Base-by-base conservation (phyloP, 2,797 vertebrate genomes). In the Alectoris magna region DNA sequence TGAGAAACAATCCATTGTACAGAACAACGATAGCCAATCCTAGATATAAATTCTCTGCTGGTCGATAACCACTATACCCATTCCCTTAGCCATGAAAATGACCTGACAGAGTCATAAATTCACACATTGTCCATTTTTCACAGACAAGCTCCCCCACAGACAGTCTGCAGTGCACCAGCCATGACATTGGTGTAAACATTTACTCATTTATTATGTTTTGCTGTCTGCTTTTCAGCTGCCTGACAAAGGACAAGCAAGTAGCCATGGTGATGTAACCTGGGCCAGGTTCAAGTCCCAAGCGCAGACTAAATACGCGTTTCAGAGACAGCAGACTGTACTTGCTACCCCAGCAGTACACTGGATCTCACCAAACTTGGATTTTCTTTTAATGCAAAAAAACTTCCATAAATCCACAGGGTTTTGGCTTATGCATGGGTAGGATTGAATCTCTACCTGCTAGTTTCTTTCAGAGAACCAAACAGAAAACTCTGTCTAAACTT, bases 51-150 rank as follows among this genome's bases (percentile, higher is more conserved):
- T 98, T 96, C 96, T 97, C 85, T 29, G 46, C 96, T 97, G 97
- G 97, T 98, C 98, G 97, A 98, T 98, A 98, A 97, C 97, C 97
- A 98, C 98, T 98, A 97, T 97, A 98, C 95, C 86, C 88, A 97
- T 97, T 97, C 97, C 97, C 96, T 98, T 97, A 98, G 97, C 97
- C 97, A 97, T 97, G 96, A 98, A 96, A 98, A 97, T 97, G 96
- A 97, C 95, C 93, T 97, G 98, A 98, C 97, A 97, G 98, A 95
- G 97, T 94, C 96, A 97, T 98, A 98, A 98, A 98, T 98, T 98
- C 97, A 97, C 96, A 97, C 4, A 43, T 24, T 91, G 64, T 94
- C 92, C 94, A 90, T 96, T 96, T 94, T 95, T 97, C 84, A 96
- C 51, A 66, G 38, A 36, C 66, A 92, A 94, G 9, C 31, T 94